Conservation (phyloP, 2,888 invertebrate species). For the Agriotes lineatus region DNA sequence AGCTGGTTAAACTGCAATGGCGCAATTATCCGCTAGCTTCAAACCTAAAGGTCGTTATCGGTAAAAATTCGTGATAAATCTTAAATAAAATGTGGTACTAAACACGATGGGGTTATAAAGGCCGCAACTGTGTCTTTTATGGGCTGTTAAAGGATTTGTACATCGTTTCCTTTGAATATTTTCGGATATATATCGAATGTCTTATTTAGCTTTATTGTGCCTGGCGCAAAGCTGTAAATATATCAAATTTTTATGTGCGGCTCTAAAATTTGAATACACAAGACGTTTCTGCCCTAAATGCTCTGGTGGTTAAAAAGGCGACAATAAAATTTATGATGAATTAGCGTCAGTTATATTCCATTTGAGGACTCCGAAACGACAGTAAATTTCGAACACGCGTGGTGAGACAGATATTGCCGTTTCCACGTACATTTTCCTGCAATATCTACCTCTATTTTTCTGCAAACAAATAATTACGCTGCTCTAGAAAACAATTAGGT, state of each 20-base stretch:
- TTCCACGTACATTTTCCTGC: no score
- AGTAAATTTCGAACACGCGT: no score
- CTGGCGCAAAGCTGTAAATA: slow-evolving; percentile 11
- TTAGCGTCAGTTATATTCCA: no score
- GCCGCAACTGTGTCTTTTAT: slow-evolving; percentile 29
- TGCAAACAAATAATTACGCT: no score
- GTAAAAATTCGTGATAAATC: slow-evolving; percentile 17
- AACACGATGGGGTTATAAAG: slow-evolving; percentile 29
- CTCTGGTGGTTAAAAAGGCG: background rate
- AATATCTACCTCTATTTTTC: no score
- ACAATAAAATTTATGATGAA: background rate
- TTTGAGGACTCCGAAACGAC: no score
- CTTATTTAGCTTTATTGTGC: slow-evolving; percentile 27
- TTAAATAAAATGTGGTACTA: slow-evolving; percentile 15
- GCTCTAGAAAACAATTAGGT: no score
- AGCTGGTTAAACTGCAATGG: background rate
- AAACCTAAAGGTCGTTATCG: background rate
- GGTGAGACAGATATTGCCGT: no score
- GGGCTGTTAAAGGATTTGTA: slow-evolving; percentile 34
- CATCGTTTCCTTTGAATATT: slow-evolving; percentile 24
- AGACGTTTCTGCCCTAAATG: background rate
- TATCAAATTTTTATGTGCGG: slow-evolving; percentile 3
- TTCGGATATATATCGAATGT: slow-evolving; percentile 31
- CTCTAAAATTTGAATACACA: slow-evolving; percentile 6
- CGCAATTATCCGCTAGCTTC: background rate